A percentile compares a stretch with the other conserved stretches of the same genome.
Evolutionary conservation across 2,888 invertebrate genomes (phyloP).

Genomic region (Bembecia ichneumoniformis): DNA sequence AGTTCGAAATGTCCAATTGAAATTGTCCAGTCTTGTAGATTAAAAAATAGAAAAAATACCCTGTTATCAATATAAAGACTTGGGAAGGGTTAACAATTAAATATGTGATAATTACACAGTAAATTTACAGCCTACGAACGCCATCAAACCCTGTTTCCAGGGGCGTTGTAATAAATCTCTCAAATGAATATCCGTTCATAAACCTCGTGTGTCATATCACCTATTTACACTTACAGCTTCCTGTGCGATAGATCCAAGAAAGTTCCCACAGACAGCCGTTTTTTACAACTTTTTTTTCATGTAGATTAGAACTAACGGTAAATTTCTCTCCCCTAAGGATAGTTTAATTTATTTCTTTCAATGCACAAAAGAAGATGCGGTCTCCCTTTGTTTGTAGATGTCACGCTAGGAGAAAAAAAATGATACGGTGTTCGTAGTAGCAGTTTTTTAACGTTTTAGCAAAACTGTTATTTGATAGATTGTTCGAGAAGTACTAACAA

Average conservation of each 20-base stretch:
- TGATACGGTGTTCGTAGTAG: conserved; percentile 19
- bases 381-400: conserved; percentile 48
- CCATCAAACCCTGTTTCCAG: no score
- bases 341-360: conserved; percentile 66
- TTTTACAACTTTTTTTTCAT: conserved; percentile 51
- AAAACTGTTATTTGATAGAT: not conserved
- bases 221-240: conserved; percentile 65
- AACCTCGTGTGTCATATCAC: conserved; percentile 52
- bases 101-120: not conserved
- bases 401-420: conserved; percentile 33
- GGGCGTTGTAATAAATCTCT: conserved; percentile 39
- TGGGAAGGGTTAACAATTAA: no score
- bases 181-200: conserved; percentile 53
- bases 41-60: no score
- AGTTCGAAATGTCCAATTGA: no score
- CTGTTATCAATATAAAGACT: no score
- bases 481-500: no score
- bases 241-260: conserved; percentile 49
- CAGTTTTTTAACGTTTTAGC: not conserved
- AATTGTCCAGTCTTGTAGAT: no score
- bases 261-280: conserved; percentile 61
- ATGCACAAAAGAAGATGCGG: conserved; percentile 58
- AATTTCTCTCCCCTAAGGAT: conserved; percentile 63
- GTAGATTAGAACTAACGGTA: conserved; percentile 66
- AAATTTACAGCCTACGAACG: not conserved